Evolutionary conservation across 2,113 vertebrate species (phyloP).

Genomic region (Oxyruncus cristatus): DNA sequence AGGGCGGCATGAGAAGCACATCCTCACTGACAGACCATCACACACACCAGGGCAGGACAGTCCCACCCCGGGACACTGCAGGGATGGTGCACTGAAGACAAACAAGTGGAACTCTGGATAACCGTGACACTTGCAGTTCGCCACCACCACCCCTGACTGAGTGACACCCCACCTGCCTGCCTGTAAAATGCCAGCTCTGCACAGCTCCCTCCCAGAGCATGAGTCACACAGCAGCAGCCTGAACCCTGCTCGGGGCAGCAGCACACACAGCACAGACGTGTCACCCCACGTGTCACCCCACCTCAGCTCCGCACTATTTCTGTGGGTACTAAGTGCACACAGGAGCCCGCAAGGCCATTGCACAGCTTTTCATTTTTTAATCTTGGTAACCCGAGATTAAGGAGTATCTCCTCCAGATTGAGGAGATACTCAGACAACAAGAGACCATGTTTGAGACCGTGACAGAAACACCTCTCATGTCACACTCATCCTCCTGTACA

Average conservation of each 20-base stretch:
- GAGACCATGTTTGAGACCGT: not conserved
- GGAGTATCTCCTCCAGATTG: not conserved
- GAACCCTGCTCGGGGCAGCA: no score
- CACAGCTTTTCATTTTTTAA: rapidly evolving
- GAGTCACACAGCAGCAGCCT: not conserved
- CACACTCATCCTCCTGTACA: not conserved
- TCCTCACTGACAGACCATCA: not conserved
- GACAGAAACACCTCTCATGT: not conserved
- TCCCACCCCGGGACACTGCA: rapidly evolving
- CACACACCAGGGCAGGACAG: not conserved
- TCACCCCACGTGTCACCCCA: not conserved
- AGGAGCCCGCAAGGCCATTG: not conserved
- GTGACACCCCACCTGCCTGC: not conserved
- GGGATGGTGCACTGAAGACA: rapidly evolving
- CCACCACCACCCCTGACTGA: not conserved
- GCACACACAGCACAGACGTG: rapidly evolving
- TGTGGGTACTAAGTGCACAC: not conserved
- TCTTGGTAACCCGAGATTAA: no score
- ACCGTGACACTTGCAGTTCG: not conserved
- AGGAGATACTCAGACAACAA: not conserved
- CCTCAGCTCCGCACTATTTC: not conserved
- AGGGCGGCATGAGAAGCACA: not conserved
- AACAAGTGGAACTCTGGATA: not conserved
- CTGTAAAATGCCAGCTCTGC: not conserved
- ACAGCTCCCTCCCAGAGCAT: not conserved